These are phyloP conservation scores for Spermophilus dauricus DNA, from an alignment of 2,113 vertebrate species.

Conservation along the genomic window DNA sequence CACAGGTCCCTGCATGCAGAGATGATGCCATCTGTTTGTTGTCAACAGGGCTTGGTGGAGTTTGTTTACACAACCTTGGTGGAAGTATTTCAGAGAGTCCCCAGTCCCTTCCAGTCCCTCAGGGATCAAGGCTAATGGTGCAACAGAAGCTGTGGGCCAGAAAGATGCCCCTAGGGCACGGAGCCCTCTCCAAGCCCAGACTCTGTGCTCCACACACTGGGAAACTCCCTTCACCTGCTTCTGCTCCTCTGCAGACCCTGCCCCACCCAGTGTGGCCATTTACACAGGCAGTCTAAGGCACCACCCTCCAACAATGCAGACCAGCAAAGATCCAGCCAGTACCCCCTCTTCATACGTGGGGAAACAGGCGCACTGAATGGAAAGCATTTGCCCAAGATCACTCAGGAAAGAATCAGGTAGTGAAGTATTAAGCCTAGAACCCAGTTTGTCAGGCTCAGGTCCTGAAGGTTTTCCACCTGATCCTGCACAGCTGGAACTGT, in stretches of 20 bases:
- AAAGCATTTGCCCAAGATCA: not conserved
- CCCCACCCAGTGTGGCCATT: fast-evolving
- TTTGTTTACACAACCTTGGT: not conserved
- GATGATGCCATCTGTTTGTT: not conserved
- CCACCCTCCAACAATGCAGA: not conserved
- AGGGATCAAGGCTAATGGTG: not conserved
- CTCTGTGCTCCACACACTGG: not conserved
- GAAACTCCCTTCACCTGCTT: not conserved
- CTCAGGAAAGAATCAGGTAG: not conserved
- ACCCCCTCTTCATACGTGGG: not conserved
- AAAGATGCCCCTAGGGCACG: not conserved
- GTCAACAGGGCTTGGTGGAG: not conserved
- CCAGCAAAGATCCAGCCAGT: not conserved
- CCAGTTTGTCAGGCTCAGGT: not conserved
- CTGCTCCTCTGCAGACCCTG: not conserved
- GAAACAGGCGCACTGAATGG: not conserved
- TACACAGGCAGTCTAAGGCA: not conserved
- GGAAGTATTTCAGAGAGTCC: not conserved
- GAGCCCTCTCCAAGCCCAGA: not conserved
- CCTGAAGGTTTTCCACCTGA: not conserved
- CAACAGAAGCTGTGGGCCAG: not conserved
- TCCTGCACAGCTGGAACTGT: not conserved
- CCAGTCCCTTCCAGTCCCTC: not conserved
- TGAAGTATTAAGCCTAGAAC: not conserved
- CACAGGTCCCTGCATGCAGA: not conserved